Conservation (phyloP, 2,888 invertebrate species). For the Lamellibrachia satsuma region DNA sequence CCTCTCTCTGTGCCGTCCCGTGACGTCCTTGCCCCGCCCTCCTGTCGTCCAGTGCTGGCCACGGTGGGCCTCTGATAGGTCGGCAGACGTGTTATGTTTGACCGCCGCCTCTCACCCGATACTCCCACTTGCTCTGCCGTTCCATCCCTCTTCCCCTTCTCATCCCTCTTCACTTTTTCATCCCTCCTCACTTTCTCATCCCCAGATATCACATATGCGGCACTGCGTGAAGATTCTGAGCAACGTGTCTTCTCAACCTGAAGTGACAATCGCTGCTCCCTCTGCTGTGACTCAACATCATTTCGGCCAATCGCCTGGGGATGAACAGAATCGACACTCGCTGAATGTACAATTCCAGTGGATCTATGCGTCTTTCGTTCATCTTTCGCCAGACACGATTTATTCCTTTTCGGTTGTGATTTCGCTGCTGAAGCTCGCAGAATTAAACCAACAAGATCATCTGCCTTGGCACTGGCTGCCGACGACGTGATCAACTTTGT, state of each 20-base stretch:
- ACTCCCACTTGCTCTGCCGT: background rate
- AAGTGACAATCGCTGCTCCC: background rate
- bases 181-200: background rate
- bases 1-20: background rate
- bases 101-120: background rate
- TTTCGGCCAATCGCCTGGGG: background rate
- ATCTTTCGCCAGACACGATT: background rate
- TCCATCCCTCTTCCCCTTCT: background rate
- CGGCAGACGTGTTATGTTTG: background rate
- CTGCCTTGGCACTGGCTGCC: conserved; percentile 30
- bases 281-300: background rate
- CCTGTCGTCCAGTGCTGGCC: background rate
- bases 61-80: conserved; percentile 14
- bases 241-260: background rate
- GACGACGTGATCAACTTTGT: conserved; percentile 35
- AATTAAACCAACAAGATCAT: conserved; percentile 39
- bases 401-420: background rate
- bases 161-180: background rate
- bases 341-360: background rate
- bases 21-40: background rate
- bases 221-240: background rate
- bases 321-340: background rate
- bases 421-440: conserved; percentile 30
- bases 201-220: background rate
- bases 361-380: background rate